A percentile compares a stretch with the other conserved stretches of the same genome.
Evolutionary conservation across 2,797 vertebrate genomes (phyloP).

Genomic region (Fratercula arctica): DNA sequence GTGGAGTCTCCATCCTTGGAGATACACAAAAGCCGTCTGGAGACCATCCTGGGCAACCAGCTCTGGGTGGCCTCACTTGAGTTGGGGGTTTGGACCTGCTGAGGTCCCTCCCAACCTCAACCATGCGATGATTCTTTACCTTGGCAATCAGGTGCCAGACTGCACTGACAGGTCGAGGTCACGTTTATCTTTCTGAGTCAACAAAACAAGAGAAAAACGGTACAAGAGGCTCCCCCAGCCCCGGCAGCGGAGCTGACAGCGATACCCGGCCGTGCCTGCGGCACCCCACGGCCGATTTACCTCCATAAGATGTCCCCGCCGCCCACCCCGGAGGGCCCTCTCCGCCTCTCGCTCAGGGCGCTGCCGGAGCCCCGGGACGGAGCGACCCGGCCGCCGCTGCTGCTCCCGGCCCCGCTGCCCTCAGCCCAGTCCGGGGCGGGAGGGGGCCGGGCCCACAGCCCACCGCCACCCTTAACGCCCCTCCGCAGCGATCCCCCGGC

Average conservation of each 20-base stretch:
- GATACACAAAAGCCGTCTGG: fast-evolving
- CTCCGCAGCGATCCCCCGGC: too few relatives aligned
- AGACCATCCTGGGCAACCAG: fast-evolving
- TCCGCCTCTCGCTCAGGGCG: not conserved
- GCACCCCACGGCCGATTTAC: not conserved
- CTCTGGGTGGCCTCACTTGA: fast-evolving
- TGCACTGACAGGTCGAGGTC: not conserved
- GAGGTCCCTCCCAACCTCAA: not conserved
- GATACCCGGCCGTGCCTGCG: fast-evolving
- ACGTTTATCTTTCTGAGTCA: not conserved
- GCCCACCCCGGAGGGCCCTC: too few relatives aligned
- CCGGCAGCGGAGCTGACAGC: not conserved
- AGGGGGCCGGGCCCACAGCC: fast-evolving
- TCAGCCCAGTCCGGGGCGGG: fast-evolving
- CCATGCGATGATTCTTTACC: not conserved
- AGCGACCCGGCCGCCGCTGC: not conserved
- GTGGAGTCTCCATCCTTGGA: fast-evolving
- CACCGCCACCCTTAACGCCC: fast-evolving
- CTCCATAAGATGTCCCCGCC: fast-evolving
- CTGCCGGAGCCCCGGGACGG: not conserved
- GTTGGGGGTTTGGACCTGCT: too few relatives aligned
- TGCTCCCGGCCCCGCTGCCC: not conserved
- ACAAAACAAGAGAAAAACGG: not conserved
- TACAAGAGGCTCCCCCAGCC: fast-evolving
- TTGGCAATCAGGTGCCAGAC: fast-evolving